phyloP scores from a whole-genome alignment of 2,797 vertebrate genomes.

The Microchirus variegatus region DNA sequence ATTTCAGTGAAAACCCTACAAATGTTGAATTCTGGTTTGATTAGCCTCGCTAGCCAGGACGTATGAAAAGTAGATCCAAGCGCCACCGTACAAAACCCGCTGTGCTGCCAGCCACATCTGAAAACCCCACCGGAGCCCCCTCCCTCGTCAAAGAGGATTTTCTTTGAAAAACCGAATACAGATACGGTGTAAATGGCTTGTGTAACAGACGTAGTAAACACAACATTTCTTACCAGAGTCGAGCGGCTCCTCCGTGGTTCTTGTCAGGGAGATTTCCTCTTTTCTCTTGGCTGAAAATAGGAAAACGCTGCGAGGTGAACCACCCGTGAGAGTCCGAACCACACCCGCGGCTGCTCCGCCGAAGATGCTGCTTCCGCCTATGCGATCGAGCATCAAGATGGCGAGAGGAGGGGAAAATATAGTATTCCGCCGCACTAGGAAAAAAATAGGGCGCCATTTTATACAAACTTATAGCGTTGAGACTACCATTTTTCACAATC shows the following conservation, averaged over 20 bases:
- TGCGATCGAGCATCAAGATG: constrained; percentile 83
- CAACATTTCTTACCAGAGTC: constrained; percentile 68
- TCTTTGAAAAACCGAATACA: constrained; percentile 29
- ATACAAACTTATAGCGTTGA: constrained; percentile 32
- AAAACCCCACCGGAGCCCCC: constrained; percentile 74
- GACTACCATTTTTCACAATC: not conserved
- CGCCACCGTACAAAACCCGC: constrained; percentile 73
- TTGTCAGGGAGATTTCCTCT: constrained; percentile 38
- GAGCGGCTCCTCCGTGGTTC: constrained; percentile 73
- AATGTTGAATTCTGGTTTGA: constrained; percentile 51
- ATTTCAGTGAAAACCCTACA: constrained; percentile 12
- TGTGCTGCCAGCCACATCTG: constrained; percentile 67
- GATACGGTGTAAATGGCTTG: constrained; percentile 5
- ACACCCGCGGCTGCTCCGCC: constrained; percentile 73
- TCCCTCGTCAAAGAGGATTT: constrained; percentile 65
- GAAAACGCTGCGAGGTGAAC: constrained; percentile 72
- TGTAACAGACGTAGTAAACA: not conserved
- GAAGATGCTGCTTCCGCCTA: constrained; percentile 76
- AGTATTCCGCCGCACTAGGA: constrained; percentile 81
- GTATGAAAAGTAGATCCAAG: constrained; percentile 78
- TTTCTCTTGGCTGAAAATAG: constrained; percentile 69
- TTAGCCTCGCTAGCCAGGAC: constrained; percentile 68
- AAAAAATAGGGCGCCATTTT: constrained; percentile 73
- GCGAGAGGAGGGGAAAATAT: constrained; percentile 70
- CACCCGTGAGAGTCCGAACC: constrained; percentile 76